These are phyloP conservation scores for Phymorhynchus buccinoides DNA, from an alignment of 1,140 invertebrate species.

Conservation along the genomic window DNA sequence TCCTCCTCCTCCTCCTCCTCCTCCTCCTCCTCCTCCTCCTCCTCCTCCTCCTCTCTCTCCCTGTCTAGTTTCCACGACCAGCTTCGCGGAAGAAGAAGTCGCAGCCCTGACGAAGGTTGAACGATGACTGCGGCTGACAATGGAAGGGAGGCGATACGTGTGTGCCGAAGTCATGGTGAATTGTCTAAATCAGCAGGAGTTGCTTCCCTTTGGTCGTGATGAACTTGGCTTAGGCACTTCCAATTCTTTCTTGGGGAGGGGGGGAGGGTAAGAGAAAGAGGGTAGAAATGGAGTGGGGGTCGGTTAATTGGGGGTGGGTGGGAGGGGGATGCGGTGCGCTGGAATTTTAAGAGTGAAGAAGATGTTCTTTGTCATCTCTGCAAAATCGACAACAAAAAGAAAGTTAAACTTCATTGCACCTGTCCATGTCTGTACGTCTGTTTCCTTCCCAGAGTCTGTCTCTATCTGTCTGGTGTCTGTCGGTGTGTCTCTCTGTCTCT, in stretches of 20 bases:
- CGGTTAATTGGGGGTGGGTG: not conserved
- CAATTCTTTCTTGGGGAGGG: not conserved
- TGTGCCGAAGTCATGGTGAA: not conserved
- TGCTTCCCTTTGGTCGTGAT: too few relatives aligned
- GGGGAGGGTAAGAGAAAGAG: not conserved
- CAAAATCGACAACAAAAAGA: too few relatives aligned
- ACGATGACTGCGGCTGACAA: not conserved
- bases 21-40: too few relatives aligned
- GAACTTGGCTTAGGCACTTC: too few relatives aligned
- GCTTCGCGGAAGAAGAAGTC: too few relatives aligned
- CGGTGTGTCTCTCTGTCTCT: slow-evolving; percentile 31
- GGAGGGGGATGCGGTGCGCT: not conserved
- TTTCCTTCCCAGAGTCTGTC: not conserved
- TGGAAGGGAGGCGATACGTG: not conserved
- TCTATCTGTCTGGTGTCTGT: not conserved
- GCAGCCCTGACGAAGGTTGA: not conserved
- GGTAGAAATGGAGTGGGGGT: not conserved
- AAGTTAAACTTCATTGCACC: too few relatives aligned
- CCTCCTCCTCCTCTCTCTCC: too few relatives aligned
- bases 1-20: too few relatives aligned
- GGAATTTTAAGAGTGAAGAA: not conserved
- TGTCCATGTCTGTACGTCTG: not conserved
- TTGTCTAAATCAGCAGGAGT: too few relatives aligned
- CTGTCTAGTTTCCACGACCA: too few relatives aligned
- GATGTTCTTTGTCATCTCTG: too few relatives aligned